Evolutionary conservation across 2,888 invertebrate species (phyloP), one percentile per base, ranked within the genome.

Genomic region (Globia sparganii): DNA sequence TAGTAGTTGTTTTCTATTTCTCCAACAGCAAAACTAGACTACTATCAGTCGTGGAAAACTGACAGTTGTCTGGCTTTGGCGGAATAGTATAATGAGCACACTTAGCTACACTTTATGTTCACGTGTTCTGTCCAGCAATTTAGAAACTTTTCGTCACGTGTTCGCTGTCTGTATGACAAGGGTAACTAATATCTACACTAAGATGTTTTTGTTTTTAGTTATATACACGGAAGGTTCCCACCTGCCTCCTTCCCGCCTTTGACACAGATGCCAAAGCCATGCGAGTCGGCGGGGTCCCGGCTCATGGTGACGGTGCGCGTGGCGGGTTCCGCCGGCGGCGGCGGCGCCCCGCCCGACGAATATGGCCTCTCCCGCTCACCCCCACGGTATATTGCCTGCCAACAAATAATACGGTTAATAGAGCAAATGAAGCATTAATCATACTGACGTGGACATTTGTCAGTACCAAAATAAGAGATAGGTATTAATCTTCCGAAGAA

Each of bases 221-320:
- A 80, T 53, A 75, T 84, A 43, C 64, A 85, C 59, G 66, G 69
- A 72, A 80, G 68, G 77, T 72, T 82, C 93, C 93, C 94, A 98
- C 98, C 98, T 94, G 98, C 98, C 95, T 98, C 98, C 96, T 98
- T 98, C 89, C 98, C 98, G 91, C 98, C 98, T 96, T 99, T 99
- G 93, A 99, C 98, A 97, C 98, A 99, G 92, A 99, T 98, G 83
- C 98, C 98, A 96, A 98, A 99, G 80, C 98, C 98, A 93, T 98
- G 98, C 66, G 97, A 97, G 88, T 98, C 98, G 92, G 98, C 98
- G 82, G 98, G 98, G 92, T 98, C 98, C 85, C 98, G 97, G 89
- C 98, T 98, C 98, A 98, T 98, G 94, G 98, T 98, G 92, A 98
- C 98, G 82, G 98, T 98, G 90, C 98, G 97, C 88, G 98, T 98